Evolutionary conservation across 2,797 vertebrate species (phyloP).

Genomic region (Micrastur ruficollis): DNA sequence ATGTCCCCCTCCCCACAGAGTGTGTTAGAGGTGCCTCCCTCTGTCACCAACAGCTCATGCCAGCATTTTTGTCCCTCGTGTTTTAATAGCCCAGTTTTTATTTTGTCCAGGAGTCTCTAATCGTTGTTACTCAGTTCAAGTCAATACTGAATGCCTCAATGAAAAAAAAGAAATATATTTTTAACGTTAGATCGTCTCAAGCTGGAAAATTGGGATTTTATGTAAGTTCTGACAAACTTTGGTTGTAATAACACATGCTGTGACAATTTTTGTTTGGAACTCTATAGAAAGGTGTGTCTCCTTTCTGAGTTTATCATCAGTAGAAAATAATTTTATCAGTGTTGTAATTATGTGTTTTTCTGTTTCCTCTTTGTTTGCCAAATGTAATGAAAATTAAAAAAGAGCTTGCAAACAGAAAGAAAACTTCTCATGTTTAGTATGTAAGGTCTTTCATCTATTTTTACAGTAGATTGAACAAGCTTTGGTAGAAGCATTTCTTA

Average conservation of each 20-base stretch:
- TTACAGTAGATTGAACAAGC: background rate
- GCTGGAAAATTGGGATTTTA: background rate
- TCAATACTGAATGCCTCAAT: rapidly evolving
- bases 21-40: background rate
- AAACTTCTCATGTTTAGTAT: background rate
- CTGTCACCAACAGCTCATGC: background rate
- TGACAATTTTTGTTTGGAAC: background rate
- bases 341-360: background rate
- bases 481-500: background rate
- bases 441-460: background rate
- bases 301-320: background rate
- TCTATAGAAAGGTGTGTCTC: rapidly evolving
- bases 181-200: background rate
- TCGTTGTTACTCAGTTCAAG: background rate
- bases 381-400: background rate
- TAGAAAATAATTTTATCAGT: background rate
- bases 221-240: background rate
- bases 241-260: background rate
- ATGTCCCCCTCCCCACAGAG: background rate
- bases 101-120: background rate
- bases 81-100: background rate
- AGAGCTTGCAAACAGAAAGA: background rate
- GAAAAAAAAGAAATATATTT: background rate
- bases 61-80: rapidly evolving
- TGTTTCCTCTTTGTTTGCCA: background rate